Evolutionary conservation across 2,888 invertebrate genomes (phyloP).

Genomic region (Drosophila rellima): DNA sequence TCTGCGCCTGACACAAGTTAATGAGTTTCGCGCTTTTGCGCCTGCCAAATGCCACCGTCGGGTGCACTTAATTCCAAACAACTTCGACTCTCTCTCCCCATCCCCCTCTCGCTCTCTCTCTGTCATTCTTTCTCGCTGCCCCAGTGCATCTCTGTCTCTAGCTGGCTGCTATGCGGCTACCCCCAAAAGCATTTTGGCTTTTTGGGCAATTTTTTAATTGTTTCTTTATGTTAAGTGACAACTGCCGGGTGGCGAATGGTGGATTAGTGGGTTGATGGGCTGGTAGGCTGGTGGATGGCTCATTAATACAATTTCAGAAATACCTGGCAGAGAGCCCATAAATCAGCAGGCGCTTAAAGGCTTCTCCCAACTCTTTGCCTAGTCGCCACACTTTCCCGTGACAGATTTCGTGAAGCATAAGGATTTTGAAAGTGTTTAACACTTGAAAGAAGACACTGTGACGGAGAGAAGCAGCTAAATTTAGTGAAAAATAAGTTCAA

Average conservation of each 20-base stretch:
- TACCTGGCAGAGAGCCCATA: conserved; percentile 66
- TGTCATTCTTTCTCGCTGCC: conserved; percentile 1
- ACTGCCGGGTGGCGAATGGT: conserved; percentile 26
- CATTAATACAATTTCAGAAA: conserved; percentile 69
- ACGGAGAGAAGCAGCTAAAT: conserved; percentile 1
- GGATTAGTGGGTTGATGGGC: background rate
- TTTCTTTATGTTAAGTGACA: conserved; percentile 84
- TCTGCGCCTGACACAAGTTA: conserved; percentile 76
- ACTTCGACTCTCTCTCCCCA: conserved; percentile 30
- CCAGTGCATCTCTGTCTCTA: conserved; percentile 23
- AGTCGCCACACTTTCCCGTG: conserved; percentile 9
- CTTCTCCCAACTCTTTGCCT: conserved; percentile 41
- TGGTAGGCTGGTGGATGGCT: conserved; percentile 32
- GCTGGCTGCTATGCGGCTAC: conserved; percentile 78
- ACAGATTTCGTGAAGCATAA: conserved; percentile 22
- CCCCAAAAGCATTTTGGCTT: conserved; percentile 76
- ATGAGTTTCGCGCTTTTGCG: conserved; percentile 79
- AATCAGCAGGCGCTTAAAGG: conserved; percentile 70
- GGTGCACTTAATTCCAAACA: conserved; percentile 73
- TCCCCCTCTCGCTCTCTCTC: conserved; percentile 6
- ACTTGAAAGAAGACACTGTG: background rate
- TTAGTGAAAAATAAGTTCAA: background rate
- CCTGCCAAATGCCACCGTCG: conserved; percentile 77
- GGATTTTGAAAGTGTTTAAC: conserved; percentile 8
- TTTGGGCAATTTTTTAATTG: conserved; percentile 82